phyloP scores from a whole-genome alignment of 2,113 vertebrate genomes.

The Brevimyrus niger region DNA sequence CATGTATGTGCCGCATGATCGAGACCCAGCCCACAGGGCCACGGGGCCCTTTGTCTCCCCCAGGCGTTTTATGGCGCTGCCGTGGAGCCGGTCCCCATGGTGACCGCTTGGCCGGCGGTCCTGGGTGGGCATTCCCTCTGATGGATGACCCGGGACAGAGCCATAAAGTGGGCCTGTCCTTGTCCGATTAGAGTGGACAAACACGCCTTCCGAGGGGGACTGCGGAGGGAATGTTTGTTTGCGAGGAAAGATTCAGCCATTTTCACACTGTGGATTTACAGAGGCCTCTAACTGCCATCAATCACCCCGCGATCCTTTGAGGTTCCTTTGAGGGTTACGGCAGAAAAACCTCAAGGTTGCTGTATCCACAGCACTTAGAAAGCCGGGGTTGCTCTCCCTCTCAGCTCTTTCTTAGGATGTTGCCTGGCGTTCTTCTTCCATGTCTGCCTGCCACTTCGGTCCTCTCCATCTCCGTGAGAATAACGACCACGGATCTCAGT shows the following conservation, averaged over 20 bases:
- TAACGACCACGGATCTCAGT: background rate
- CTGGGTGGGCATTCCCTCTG: conserved; percentile 46
- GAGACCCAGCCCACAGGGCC: background rate
- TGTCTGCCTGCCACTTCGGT: background rate
- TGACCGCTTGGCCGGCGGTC: conserved; percentile 56
- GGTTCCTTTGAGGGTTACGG: background rate
- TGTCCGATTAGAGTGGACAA: conserved; percentile 65
- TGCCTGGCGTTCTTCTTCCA: background rate
- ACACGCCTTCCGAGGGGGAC: conserved; percentile 41
- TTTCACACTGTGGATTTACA: conserved; percentile 31
- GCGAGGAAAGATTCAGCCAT: conserved; percentile 36
- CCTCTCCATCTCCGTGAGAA: background rate
- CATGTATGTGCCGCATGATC: no score
- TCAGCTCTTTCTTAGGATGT: background rate
- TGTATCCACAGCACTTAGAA: background rate
- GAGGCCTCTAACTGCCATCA: background rate
- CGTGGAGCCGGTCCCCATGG: conserved; percentile 62
- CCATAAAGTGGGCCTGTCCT: conserved; percentile 67
- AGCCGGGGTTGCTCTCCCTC: background rate
- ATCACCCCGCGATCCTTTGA: background rate
- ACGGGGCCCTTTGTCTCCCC: conserved; percentile 25
- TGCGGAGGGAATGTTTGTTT: conserved; percentile 42
- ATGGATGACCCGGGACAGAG: conserved; percentile 57
- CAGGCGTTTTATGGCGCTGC: conserved; percentile 53
- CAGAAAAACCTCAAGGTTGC: background rate